Evolutionary conservation across 2,797 vertebrate species (phyloP).

Genomic region (Pipistrellus pipistrellus): DNA sequence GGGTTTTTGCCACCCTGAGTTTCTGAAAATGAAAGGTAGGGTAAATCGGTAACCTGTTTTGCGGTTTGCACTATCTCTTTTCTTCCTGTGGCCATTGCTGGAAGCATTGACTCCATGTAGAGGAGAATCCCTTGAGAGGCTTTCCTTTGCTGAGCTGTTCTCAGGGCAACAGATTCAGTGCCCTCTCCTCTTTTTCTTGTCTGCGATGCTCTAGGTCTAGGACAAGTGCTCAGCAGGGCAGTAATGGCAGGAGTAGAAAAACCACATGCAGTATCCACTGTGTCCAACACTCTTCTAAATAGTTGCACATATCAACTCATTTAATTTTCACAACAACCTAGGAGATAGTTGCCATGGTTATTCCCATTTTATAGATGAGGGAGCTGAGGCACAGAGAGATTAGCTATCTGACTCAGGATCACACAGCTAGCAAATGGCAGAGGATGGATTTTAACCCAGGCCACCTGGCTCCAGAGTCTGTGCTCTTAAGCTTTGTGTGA

Average conservation of each 20-base stretch:
- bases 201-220: not conserved
- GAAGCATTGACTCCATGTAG: not conserved
- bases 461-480: not conserved
- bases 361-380: not conserved
- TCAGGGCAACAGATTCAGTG: not conserved
- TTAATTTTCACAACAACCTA: not conserved
- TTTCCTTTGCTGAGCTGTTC: not conserved
- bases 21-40: constrained; percentile 29
- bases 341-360: not conserved
- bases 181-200: not conserved
- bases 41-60: not conserved
- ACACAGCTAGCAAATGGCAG: not conserved
- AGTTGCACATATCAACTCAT: not conserved
- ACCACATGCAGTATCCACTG: not conserved
- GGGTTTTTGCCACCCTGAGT: not conserved
- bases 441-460: not conserved
- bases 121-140: not conserved
- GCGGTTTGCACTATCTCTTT: not conserved
- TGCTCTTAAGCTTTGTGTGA: not conserved
- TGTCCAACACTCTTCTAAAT: not conserved
- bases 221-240: not conserved
- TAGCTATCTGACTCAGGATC: not conserved
- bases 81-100: not conserved
- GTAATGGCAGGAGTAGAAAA: not conserved
- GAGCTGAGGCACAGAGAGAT: not conserved